Base-by-base conservation (phyloP, 1,140 invertebrate genomes). In the Uloborus diversus region DNA sequence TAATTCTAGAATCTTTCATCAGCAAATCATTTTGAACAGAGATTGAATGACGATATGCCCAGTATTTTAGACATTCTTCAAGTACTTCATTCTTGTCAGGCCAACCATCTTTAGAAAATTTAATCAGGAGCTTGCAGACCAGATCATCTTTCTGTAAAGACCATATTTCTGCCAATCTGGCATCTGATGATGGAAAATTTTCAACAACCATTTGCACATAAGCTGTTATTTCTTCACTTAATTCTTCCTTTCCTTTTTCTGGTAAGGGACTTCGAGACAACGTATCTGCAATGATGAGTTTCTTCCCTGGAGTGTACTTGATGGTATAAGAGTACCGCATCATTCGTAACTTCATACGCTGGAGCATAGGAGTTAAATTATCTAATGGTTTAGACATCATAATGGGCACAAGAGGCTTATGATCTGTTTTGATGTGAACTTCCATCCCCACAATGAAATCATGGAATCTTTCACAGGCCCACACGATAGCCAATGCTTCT, bases 361-460 rank as follows among this genome's bases (percentile, higher is more conserved):
- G 17, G 14, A 56, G 23, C 51, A 7, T 56, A n/a, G 51, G 51
- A n/a, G 51, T 17, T 56, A 42, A 42, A 42, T 25, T 56, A 56
- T 56, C 23, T 25, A 56, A 56, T 56, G 51, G 51, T 56, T 11
- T 56, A n/a, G 51, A 56, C 51, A 56, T 56, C 14, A 56, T 11
- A 56, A 56, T 56, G 7, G 51, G 51, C 23, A 56, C 23, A 25
- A 56, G 51, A 20, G 51, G 51, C 7, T 56, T 56, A 25, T 56
- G 51, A n/a, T 56, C 51, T 56, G 51, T 56, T 56, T 56, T 20
- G 23, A 25, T n/a, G 20, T n/a, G 17, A 56, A 56, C 51, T 56
- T 17, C 20, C 23, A 56, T 5, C 7, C 51, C 7, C 23, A 56
- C 17, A 25, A 56, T 56, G 20, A n/a, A 56, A 25, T 56, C 23